phyloP scores from a whole-genome alignment of 2,888 invertebrate genomes.

The Rhagium mordax region DNA sequence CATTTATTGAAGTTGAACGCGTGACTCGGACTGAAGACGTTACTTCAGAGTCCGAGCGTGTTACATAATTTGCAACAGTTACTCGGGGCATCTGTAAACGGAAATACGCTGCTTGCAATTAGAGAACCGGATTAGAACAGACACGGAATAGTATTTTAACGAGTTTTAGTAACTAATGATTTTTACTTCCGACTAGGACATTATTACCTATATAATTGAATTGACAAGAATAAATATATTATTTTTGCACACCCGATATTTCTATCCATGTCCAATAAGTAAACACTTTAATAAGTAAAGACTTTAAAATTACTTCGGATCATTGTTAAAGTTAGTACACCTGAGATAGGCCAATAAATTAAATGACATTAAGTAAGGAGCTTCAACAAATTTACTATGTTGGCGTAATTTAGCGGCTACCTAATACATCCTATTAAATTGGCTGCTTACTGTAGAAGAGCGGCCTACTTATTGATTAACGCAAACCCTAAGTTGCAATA shows the following conservation, averaged over 20 bases:
- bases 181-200: too few species aligned
- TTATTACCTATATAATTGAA: too few species aligned
- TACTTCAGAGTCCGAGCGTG: too few species aligned
- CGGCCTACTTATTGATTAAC: background rate
- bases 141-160: too few species aligned
- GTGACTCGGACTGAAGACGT: too few species aligned
- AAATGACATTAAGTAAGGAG: slow-evolving; percentile 15
- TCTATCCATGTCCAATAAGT: slow-evolving; percentile 18
- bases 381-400: slow-evolving; percentile 6
- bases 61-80: too few species aligned
- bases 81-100: too few species aligned
- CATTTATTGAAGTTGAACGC: too few species aligned
- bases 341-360: slow-evolving; percentile 24
- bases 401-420: background rate
- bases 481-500: background rate
- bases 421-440: background rate
- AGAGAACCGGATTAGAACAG: too few species aligned
- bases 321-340: slow-evolving; percentile 27
- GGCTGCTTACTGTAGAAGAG: background rate
- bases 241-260: background rate
- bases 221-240: too few species aligned
- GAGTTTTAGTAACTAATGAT: too few species aligned
- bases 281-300: slow-evolving; percentile 13
- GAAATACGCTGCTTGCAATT: too few species aligned
- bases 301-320: slow-evolving; percentile 32